phyloP scores from a whole-genome alignment of 2,113 vertebrate genomes.

The Ploceus nigricollis region DNA sequence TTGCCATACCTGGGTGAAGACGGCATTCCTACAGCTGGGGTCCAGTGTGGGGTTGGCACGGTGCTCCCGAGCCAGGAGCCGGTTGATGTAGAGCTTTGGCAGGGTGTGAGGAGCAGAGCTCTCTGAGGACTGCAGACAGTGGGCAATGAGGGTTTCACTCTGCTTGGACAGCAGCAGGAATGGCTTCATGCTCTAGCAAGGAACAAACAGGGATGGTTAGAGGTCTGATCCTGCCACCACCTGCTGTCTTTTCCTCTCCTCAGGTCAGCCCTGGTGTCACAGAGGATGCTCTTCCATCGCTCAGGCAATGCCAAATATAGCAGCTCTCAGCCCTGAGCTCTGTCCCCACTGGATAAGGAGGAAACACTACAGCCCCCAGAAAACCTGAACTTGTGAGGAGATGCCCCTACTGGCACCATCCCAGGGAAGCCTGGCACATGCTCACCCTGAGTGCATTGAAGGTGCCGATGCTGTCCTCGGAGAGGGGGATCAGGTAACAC shows the following conservation, averaged over 20 bases:
- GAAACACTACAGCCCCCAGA: neutral
- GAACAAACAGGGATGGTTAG: neutral
- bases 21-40: slow-evolving; percentile 80
- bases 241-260: neutral
- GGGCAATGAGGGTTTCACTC: slow-evolving; percentile 81
- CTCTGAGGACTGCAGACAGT: slow-evolving; percentile 91
- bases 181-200: slow-evolving; percentile 85
- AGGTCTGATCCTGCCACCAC: neutral
- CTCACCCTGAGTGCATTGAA: slow-evolving; percentile 92
- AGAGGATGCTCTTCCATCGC: neutral
- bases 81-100: slow-evolving; percentile 91
- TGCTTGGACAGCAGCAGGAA: slow-evolving; percentile 90
- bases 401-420: neutral
- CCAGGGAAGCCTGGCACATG: fast-evolving
- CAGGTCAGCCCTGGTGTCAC: fast-evolving
- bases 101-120: slow-evolving; percentile 80
- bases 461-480: slow-evolving; percentile 86
- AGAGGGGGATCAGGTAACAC: slow-evolving; percentile 84
- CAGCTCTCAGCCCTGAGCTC: neutral
- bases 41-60: slow-evolving; percentile 84
- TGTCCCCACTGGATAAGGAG: neutral
- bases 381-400: neutral
- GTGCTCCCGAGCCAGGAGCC: slow-evolving; percentile 91
- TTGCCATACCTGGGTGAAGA: slow-evolving; percentile 86
- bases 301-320: neutral